Evolutionary conservation across 2,888 invertebrate species (phyloP).

Genomic region (Argyra leucocephala): DNA sequence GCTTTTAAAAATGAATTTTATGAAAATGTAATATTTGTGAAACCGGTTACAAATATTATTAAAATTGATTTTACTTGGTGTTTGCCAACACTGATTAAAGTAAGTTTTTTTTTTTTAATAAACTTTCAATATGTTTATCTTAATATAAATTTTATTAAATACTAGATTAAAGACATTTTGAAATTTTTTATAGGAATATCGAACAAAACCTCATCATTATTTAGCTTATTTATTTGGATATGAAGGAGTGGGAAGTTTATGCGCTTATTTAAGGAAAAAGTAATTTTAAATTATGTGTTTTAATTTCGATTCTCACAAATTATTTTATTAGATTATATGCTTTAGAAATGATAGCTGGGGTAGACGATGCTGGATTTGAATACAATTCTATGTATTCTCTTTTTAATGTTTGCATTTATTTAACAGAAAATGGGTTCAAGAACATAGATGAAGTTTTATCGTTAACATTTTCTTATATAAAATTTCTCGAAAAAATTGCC

Average conservation of each 20-base stretch:
- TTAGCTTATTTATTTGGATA: conserved; percentile 72
- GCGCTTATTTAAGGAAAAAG: conserved; percentile 66
- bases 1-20: conserved; percentile 37
- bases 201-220: conserved; percentile 51
- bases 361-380: conserved; percentile 66
- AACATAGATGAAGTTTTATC: conserved; percentile 64
- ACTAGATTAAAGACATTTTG: not conserved
- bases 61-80: conserved; percentile 49
- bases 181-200: conserved; percentile 30
- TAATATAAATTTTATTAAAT: too few species aligned
- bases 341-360: conserved; percentile 59
- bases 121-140: too few species aligned
- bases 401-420: conserved; percentile 60
- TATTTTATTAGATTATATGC: conserved; percentile 60
- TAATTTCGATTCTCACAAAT: not conserved
- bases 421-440: conserved; percentile 68
- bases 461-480: conserved; percentile 69
- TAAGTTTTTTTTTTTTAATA: conserved; percentile 14
- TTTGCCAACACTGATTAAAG: conserved; percentile 33
- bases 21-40: conserved; percentile 53
- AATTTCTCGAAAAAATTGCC: conserved; percentile 57
- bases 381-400: conserved; percentile 68
- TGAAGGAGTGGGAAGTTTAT: conserved; percentile 76
- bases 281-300: conserved; percentile 32
- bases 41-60: conserved; percentile 62